These are phyloP conservation scores for Paramormyrops hopkinsi DNA, from an alignment of 2,797 vertebrate genomes.

Conservation along the genomic window DNA sequence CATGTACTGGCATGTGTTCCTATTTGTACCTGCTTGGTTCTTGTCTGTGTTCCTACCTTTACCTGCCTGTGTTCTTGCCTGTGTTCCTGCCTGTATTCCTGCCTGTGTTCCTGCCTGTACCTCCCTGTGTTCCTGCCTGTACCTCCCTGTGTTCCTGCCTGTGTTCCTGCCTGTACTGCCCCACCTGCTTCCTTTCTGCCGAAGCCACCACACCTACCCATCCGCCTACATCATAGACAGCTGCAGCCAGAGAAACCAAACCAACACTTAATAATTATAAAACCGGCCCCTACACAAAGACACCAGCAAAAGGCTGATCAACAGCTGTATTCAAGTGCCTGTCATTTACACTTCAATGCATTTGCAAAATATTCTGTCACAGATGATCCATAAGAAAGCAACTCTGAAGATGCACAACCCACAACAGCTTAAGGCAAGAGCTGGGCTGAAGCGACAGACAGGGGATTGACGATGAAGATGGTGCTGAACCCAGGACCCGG, in stretches of 20 bases:
- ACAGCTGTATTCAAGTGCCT: neutral
- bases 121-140: neutral
- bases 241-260: neutral
- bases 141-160: neutral
- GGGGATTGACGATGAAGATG: neutral
- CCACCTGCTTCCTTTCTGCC: neutral
- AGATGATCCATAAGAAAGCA: neutral
- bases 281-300: neutral
- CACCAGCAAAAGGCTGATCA: neutral
- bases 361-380: neutral
- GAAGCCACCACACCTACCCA: neutral
- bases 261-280: neutral
- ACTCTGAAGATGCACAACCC: neutral
- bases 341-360: neutral
- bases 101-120: neutral
- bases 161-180: neutral
- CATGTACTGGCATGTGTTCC: no score
- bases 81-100: no score
- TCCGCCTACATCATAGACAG: neutral
- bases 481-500: neutral
- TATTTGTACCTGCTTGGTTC: no score
- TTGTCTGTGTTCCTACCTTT: neutral
- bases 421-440: neutral
- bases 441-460: neutral
- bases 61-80: neutral